These are phyloP conservation scores for Myioborus miniatus DNA, from an alignment of 2,797 vertebrate species.

Conservation along the genomic window DNA sequence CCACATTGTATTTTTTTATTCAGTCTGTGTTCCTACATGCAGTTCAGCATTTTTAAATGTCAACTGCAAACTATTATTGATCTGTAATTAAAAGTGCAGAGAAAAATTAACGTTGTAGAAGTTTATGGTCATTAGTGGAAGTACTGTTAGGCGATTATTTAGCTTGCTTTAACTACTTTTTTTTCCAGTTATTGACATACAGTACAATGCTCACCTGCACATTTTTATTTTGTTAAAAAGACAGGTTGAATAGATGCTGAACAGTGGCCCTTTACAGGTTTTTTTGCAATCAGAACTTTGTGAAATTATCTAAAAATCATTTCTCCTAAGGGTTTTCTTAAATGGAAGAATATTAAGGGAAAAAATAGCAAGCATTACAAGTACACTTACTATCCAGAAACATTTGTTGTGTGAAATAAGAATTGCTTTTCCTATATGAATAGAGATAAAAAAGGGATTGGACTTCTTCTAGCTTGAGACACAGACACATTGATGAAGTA, in stretches of 20 bases:
- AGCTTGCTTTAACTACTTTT: constrained; percentile 81
- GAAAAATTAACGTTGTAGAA: constrained; percentile 90
- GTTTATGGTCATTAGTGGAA: constrained; percentile 83
- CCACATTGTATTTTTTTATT: constrained; percentile 89
- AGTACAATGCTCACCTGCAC: constrained; percentile 44
- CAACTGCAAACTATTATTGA: constrained; percentile 91
- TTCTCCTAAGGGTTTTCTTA: neutral
- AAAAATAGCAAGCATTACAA: neutral
- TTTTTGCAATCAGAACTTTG: neutral
- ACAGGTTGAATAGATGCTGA: constrained; percentile 47
- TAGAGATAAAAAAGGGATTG: neutral
- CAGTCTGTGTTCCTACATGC: constrained; percentile 85
- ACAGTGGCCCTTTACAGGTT: neutral
- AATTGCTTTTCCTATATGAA: neutral
- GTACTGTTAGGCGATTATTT: constrained; percentile 83
- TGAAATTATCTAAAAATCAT: neutral
- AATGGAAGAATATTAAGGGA: neutral
- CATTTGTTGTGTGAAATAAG: neutral
- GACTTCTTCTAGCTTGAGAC: neutral
- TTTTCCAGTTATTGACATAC: constrained; percentile 78
- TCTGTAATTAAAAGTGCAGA: constrained; percentile 91
- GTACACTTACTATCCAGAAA: neutral
- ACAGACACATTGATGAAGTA: neutral
- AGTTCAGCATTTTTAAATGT: constrained; percentile 92
- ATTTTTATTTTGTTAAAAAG: constrained; percentile 72